phyloP scores from a whole-genome alignment of 2,797 vertebrate genomes.

The Notolabrus celidotus region DNA sequence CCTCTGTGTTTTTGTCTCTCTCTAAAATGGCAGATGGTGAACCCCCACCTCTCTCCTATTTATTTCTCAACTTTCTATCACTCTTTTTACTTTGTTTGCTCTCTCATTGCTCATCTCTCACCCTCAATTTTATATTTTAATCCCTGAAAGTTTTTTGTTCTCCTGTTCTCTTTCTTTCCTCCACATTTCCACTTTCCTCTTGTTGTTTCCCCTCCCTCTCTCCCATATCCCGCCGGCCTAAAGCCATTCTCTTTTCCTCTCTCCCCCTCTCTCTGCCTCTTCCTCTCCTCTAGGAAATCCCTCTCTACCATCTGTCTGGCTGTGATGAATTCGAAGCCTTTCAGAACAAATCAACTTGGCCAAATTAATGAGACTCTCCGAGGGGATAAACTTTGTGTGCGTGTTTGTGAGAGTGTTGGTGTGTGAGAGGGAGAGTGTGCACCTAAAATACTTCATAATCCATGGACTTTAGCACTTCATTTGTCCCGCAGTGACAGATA shows the following conservation, averaged over 20 bases:
- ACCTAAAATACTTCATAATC: constrained; percentile 70
- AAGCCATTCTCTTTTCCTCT: constrained; percentile 9
- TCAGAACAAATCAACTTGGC: constrained; percentile 72
- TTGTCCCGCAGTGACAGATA: constrained; percentile 55
- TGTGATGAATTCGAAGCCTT: constrained; percentile 71
- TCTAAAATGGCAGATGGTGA: constrained; percentile 55
- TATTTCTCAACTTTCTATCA: constrained; percentile 21
- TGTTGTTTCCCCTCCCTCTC: constrained; percentile 6
- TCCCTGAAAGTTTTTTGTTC: neutral
- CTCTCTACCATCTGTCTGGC: constrained; percentile 75
- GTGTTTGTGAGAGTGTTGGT: neutral
- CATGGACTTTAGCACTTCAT: constrained; percentile 52
- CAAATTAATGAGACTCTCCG: constrained; percentile 72
- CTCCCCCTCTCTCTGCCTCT: constrained; percentile 15
- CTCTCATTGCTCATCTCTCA: constrained; percentile 7
- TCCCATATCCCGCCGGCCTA: constrained; percentile 15
- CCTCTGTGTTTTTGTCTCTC: constrained; percentile 30
- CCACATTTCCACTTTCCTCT: constrained; percentile 6
- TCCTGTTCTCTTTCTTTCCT: constrained; percentile 10
- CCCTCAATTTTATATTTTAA: constrained; percentile 1
- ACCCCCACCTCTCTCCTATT: constrained; percentile 31
- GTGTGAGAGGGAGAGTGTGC: constrained; percentile 11
- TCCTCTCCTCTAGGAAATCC: constrained; percentile 72
- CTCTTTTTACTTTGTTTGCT: constrained; percentile 15
- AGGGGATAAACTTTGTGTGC: constrained; percentile 63